Evolutionary conservation across 1,140 invertebrate genomes (phyloP).

Genomic region (Eulimnadia texana): DNA sequence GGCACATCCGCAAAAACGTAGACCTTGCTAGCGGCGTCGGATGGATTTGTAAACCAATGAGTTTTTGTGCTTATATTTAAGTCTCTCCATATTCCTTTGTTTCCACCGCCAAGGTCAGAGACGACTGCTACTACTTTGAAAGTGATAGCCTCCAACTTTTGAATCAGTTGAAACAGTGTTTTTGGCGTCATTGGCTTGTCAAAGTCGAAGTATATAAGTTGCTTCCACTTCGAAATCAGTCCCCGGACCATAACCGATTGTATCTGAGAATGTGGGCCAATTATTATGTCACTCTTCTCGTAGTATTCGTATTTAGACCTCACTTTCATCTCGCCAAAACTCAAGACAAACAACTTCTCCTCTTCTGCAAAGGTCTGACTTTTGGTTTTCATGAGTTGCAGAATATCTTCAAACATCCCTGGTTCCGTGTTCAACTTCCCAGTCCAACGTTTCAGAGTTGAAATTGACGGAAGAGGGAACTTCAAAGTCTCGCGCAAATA

Average conservation of each 20-base stretch:
- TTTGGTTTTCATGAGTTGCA: not conserved
- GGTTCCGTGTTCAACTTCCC: not conserved
- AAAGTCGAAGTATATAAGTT: slow-evolving; percentile 27
- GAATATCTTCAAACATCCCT: not conserved
- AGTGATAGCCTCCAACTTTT: slow-evolving; percentile 8
- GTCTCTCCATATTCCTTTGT: slow-evolving; percentile 25
- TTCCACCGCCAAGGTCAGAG: slow-evolving; percentile 24
- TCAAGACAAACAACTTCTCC: not conserved
- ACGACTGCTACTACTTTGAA: slow-evolving; percentile 25
- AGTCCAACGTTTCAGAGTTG: not conserved
- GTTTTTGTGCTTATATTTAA: slow-evolving; percentile 20
- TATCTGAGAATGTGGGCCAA: slow-evolving; percentile 26
- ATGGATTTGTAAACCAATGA: slow-evolving; percentile 20
- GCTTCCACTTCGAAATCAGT: slow-evolving; percentile 28
- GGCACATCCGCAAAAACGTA: slow-evolving; percentile 23
- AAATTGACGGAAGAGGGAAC: not conserved
- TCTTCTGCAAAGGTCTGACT: not conserved
- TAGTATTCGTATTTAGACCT: slow-evolving; percentile 25
- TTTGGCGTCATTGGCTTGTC: slow-evolving; percentile 26
- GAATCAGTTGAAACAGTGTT: slow-evolving; percentile 17
- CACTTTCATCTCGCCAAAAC: not conserved
- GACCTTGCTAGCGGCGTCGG: slow-evolving; percentile 16
- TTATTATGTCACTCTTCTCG: slow-evolving; percentile 23
- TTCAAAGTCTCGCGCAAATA: not conserved
- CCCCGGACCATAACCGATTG: slow-evolving; percentile 26